A percentile compares a stretch with the other conserved stretches of the same genome.
Conservation (phyloP, 2,113 vertebrate species). For the Corythoichthys haematopterus region DNA sequence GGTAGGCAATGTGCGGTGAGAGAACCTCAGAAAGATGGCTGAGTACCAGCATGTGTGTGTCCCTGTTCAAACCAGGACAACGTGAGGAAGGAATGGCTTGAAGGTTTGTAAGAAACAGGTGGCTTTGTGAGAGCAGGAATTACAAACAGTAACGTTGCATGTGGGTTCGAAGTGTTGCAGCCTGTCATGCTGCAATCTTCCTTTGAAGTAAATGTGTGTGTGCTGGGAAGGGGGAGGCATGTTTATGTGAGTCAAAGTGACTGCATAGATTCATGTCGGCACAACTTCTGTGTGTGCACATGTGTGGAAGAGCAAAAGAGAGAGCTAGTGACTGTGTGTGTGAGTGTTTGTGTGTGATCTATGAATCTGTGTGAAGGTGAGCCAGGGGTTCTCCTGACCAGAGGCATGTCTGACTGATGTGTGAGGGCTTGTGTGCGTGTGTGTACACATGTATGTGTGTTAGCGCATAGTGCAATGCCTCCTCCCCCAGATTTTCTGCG, state of each 20-base stretch:
- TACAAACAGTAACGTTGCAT: constrained; percentile 36
- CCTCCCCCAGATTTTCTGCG: constrained; percentile 23
- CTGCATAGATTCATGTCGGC: constrained; percentile 61
- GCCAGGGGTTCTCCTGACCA: constrained; percentile 78
- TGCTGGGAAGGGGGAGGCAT: constrained; percentile 40
- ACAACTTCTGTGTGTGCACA: constrained; percentile 43
- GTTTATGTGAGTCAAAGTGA: constrained; percentile 65
- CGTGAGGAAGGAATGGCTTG: constrained; percentile 24
- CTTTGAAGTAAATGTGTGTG: constrained; percentile 58
- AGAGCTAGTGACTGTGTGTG: constrained; percentile 25
- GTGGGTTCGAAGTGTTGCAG: constrained; percentile 59
- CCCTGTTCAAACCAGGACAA: constrained; percentile 17
- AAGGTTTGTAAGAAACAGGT: constrained; percentile 61
- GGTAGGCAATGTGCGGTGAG: constrained; percentile 46
- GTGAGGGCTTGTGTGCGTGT: constrained; percentile 38
- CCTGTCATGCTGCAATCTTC: constrained; percentile 56
- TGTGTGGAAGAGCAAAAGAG: constrained; percentile 26
- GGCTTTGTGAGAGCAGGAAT: constrained; percentile 42
- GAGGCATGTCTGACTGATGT: constrained; percentile 70
- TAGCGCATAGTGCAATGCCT: constrained; percentile 25
- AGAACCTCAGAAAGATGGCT: constrained; percentile 48
- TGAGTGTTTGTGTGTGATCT: constrained; percentile 59
- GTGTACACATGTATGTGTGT: constrained; percentile 18
- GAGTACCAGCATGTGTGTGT: constrained; percentile 62
- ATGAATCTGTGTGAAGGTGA: constrained; percentile 74